Conservation (phyloP, 2,113 vertebrate species). For the Pipra filicauda region DNA sequence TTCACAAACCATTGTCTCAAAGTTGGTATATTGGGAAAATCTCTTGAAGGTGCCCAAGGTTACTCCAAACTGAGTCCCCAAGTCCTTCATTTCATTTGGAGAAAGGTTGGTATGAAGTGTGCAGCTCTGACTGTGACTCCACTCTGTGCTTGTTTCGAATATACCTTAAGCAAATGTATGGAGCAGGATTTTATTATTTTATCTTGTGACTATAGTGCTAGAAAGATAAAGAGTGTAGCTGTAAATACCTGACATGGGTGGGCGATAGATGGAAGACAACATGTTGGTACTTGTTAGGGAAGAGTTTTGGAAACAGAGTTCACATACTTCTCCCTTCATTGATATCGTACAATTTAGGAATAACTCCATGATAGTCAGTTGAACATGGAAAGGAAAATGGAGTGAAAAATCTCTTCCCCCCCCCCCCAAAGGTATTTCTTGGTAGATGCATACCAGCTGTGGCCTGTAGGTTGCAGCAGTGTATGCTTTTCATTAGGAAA, state of each 20-base stretch:
- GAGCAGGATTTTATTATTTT: background rate
- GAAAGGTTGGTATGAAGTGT: background rate
- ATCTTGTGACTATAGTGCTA: background rate
- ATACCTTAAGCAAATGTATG: background rate
- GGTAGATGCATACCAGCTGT: background rate
- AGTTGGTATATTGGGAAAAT: background rate
- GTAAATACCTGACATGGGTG: background rate
- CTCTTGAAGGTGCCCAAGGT: background rate
- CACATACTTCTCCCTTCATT: background rate
- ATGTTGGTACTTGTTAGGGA: background rate
- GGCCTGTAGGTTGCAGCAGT: constrained; percentile 63
- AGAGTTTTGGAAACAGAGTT: background rate
- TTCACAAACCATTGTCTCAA: background rate
- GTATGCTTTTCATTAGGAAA: constrained; percentile 8
- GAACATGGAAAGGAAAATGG: background rate
- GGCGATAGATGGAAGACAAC: background rate
- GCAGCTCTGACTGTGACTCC: background rate
- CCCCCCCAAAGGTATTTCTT: background rate
- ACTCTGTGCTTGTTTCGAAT: background rate
- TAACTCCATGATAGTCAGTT: background rate
- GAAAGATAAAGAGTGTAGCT: background rate
- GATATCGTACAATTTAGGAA: background rate
- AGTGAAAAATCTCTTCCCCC: background rate
- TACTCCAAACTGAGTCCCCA: background rate
- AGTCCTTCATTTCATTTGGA: background rate